These are phyloP conservation scores for Phyto melanocephala DNA, from an alignment of 2,888 invertebrate genomes.

Conservation along the genomic window DNA sequence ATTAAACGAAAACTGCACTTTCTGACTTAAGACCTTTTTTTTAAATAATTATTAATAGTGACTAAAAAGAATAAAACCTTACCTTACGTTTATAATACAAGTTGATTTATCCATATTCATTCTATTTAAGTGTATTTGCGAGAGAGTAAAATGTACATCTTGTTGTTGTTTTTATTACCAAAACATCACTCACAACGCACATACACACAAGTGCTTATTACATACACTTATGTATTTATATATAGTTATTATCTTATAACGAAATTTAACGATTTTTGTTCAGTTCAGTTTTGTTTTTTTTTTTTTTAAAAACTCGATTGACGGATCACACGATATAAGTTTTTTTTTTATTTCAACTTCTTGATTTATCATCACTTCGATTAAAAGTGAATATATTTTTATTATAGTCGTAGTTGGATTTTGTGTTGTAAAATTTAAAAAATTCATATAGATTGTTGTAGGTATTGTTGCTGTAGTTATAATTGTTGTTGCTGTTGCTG, in stretches of 20 bases:
- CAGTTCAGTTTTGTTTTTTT: background rate
- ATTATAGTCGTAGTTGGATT: too few relatives aligned
- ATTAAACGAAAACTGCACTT: too few relatives aligned
- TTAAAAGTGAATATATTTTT: background rate
- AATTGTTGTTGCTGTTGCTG: conserved; percentile 9
- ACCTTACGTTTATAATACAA: conserved; percentile 39
- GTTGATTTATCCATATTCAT: conserved; percentile 16
- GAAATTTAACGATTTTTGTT: conserved; percentile 1
- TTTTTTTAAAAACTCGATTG: conserved; percentile 11
- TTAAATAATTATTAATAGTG: too few relatives aligned
- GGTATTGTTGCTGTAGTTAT: conserved; percentile 2
- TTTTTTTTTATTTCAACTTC: too few relatives aligned
- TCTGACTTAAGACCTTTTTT: too few relatives aligned
- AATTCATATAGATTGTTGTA: conserved; percentile 32
- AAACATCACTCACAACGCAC: conserved; percentile 3
- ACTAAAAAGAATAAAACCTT: background rate
- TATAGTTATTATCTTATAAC: background rate
- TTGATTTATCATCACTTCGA: too few relatives aligned
- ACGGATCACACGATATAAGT: conserved; percentile 6
- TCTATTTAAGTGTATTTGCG: conserved; percentile 15
- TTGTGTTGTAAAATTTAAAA: too few relatives aligned
- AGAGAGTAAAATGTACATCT: conserved; percentile 37
- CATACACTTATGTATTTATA: background rate
- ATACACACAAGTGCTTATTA: conserved; percentile 7
- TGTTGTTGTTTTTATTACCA: conserved; percentile 24